phyloP scores from a whole-genome alignment of 2,888 invertebrate genomes.

The Callyntrura guangdongensis region DNA sequence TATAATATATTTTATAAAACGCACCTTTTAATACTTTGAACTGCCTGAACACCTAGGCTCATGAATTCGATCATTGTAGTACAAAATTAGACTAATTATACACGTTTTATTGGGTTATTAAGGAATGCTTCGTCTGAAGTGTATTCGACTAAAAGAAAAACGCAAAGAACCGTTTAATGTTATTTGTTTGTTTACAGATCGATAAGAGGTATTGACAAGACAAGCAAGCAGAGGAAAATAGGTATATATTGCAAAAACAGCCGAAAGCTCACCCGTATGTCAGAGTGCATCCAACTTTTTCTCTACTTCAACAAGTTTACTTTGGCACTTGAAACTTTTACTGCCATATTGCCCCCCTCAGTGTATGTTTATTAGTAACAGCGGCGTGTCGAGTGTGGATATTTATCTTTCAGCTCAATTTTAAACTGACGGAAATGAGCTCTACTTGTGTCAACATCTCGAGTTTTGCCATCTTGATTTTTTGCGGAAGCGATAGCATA shows the following conservation, averaged over 20 bases:
- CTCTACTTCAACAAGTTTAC: constrained; percentile 7
- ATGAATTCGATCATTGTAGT: too few species aligned
- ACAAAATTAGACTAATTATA: too few species aligned
- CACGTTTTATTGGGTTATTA: too few species aligned
- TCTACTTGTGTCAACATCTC: constrained; percentile 87
- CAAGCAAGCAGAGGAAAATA: not conserved
- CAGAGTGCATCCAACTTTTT: not conserved
- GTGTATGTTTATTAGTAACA: constrained; percentile 86
- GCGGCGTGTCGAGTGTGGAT: constrained; percentile 87
- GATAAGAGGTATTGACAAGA: not conserved
- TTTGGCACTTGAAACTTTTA: constrained; percentile 38
- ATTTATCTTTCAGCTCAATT: constrained; percentile 87
- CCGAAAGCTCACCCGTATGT: not conserved
- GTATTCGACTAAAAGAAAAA: not conserved
- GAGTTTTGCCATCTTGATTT: constrained; percentile 87
- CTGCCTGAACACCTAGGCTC: too few species aligned
- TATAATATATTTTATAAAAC: too few species aligned
- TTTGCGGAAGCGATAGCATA: constrained; percentile 85
- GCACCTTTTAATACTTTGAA: too few species aligned
- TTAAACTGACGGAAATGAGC: constrained; percentile 87
- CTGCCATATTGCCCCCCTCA: not conserved
- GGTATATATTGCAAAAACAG: not conserved
- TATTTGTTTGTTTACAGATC: not conserved
- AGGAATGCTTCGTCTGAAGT: not conserved
- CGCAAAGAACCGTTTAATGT: not conserved